Percentiles rank a stretch among this genome's conserved stretches.
phyloP scores from a whole-genome alignment of 2,888 invertebrate species.

The Cabera pusaria region DNA sequence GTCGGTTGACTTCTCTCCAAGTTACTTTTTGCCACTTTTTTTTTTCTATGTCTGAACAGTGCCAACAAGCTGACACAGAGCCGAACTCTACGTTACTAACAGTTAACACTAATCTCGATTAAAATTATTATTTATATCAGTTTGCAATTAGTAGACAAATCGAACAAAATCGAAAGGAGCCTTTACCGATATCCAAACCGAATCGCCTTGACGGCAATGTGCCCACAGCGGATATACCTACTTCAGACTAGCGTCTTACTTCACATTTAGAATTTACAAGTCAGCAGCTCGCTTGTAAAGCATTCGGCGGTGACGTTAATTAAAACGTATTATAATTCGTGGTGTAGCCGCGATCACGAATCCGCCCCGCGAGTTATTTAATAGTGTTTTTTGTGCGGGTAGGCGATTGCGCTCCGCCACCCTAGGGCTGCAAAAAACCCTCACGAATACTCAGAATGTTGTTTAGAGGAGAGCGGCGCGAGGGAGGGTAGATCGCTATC shows the following conservation, averaged over 20 bases:
- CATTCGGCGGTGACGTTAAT: constrained; percentile 72
- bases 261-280: too few relatives aligned
- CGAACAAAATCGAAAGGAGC: constrained; percentile 12
- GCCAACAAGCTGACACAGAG: constrained; percentile 59
- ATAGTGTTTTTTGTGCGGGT: constrained; percentile 79
- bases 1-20: constrained; percentile 45
- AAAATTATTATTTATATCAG: too few relatives aligned
- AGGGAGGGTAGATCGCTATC: constrained; percentile 77
- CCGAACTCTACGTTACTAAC: constrained; percentile 41
- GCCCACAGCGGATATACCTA: constrained; percentile 10
- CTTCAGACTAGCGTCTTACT: too few relatives aligned
- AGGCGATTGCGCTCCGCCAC: constrained; percentile 79
- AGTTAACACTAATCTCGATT: too few relatives aligned
- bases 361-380: constrained; percentile 78
- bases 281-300: constrained; percentile 23
- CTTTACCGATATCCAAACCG: too few relatives aligned
- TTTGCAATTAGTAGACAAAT: constrained; percentile 1
- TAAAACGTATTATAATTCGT: constrained; percentile 71
- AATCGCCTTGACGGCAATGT: constrained; percentile 18
- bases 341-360: constrained; percentile 74
- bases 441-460: constrained; percentile 77
- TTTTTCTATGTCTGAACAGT: constrained; percentile 48
- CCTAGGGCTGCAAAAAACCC: constrained; percentile 82
- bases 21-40: constrained; percentile 61
- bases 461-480: constrained; percentile 64